A percentile compares a stretch with the other conserved stretches of the same genome.
These are phyloP conservation scores for Pristionchus entomophagus DNA, from an alignment of 2,888 invertebrate species.

Conservation along the genomic window DNA sequence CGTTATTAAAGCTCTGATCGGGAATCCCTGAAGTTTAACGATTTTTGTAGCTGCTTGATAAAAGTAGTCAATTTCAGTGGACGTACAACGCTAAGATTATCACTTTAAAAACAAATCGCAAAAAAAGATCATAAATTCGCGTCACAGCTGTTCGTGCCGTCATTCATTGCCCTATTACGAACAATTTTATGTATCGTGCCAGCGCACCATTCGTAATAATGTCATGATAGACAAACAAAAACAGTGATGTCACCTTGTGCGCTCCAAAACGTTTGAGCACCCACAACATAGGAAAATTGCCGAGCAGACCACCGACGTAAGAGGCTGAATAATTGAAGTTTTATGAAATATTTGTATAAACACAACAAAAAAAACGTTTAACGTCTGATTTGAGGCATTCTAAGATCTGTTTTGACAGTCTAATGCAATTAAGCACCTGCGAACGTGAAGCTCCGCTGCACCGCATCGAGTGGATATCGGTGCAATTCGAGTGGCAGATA, in stretches of 20 bases:
- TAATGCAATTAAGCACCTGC: neutral
- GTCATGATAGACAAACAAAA: too few relatives aligned
- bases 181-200: too few relatives aligned
- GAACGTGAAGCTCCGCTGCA: conserved; percentile 13
- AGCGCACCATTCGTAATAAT: too few relatives aligned
- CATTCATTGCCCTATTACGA: too few relatives aligned
- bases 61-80: too few relatives aligned
- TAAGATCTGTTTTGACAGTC: neutral
- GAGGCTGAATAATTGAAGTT: neutral
- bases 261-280: neutral
- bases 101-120: neutral
- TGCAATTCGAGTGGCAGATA: neutral
- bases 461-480: neutral
- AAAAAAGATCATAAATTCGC: neutral
- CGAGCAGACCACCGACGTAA: neutral
- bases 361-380: neutral
- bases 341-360: neutral
- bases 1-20: neutral
- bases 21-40: too few relatives aligned
- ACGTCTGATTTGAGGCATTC: too few relatives aligned
- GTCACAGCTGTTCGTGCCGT: too few relatives aligned
- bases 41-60: too few relatives aligned
- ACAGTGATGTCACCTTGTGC: too few relatives aligned
- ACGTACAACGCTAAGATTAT: neutral
- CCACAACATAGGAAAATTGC: conserved; percentile 8